phyloP scores from a whole-genome alignment of 2,888 invertebrate species.

The Drosophila ustulata region DNA sequence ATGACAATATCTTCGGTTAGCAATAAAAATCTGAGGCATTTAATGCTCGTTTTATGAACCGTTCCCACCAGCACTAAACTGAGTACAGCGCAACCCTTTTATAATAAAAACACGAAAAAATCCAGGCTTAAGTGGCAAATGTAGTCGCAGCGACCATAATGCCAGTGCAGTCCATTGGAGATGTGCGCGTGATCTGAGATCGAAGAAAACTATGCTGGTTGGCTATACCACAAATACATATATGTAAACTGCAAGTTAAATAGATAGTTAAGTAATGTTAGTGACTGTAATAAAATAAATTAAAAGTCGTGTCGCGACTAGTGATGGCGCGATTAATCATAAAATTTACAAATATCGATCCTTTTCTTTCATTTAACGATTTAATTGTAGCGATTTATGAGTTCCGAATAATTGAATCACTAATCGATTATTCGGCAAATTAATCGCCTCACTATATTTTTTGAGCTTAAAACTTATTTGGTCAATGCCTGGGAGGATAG shows the following conservation, averaged over 20 bases:
- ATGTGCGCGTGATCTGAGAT: slow-evolving; percentile 38
- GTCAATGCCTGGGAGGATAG: too few species aligned
- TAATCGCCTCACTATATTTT: too few species aligned
- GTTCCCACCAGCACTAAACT: slow-evolving; percentile 12
- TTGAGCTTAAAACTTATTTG: too few species aligned
- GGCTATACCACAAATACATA: slow-evolving; percentile 11
- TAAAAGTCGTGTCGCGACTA: not conserved
- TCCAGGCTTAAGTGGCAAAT: slow-evolving; percentile 67
- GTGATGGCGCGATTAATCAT: too few species aligned
- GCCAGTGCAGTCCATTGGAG: slow-evolving; percentile 38
- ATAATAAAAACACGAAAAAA: slow-evolving; percentile 63
- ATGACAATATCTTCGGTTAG: slow-evolving; percentile 84
- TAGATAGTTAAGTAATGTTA: slow-evolving; percentile 5
- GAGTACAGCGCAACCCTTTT: slow-evolving; percentile 63
- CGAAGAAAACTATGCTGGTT: not conserved
- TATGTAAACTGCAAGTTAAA: slow-evolving; percentile 2
- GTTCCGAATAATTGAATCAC: too few species aligned
- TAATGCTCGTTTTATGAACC: slow-evolving; percentile 52
- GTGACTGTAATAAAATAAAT: not conserved
- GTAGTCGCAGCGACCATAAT: slow-evolving; percentile 58
- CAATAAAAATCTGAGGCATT: slow-evolving; percentile 59
- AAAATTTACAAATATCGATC: too few species aligned
- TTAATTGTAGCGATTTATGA: too few species aligned
- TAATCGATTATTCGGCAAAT: too few species aligned
- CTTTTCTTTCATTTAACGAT: too few species aligned